Evolutionary conservation across 2,797 vertebrate genomes (phyloP).

Genomic region (Graptemys geographica): DNA sequence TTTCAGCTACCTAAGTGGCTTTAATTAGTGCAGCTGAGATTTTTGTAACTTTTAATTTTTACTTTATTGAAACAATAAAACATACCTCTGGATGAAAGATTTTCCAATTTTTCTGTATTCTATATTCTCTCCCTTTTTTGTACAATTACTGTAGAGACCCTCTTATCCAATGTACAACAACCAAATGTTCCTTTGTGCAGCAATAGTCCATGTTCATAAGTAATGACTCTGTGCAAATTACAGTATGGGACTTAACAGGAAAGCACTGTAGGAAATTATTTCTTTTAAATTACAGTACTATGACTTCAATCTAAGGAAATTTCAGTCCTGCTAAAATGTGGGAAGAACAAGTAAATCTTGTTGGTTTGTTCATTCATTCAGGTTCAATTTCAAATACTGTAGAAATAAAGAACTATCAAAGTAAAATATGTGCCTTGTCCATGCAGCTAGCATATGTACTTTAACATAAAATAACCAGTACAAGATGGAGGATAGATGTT

Average conservation of each 20-base stretch:
- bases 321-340: neutral
- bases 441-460: neutral
- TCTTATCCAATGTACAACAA: neutral
- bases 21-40: neutral
- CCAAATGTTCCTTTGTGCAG: neutral
- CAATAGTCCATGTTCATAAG: neutral
- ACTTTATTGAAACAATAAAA: neutral
- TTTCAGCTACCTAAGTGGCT: neutral
- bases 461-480: neutral
- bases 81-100: neutral
- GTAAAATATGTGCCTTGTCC: neutral
- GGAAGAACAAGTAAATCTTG: neutral
- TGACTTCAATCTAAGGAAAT: neutral
- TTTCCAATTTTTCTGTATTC: neutral
- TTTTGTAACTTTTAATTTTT: neutral
- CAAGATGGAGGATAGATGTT: accelerated
- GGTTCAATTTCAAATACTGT: neutral
- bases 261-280: neutral
- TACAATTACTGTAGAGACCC: neutral
- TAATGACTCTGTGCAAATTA: neutral
- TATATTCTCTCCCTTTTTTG: neutral
- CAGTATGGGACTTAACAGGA: neutral
- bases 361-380: neutral
- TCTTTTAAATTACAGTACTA: neutral
- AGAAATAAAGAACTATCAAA: neutral